Percentiles rank a stretch among this genome's conserved stretches.
Conservation (phyloP, 2,888 invertebrate species). For the Hypena proboscidalis region DNA sequence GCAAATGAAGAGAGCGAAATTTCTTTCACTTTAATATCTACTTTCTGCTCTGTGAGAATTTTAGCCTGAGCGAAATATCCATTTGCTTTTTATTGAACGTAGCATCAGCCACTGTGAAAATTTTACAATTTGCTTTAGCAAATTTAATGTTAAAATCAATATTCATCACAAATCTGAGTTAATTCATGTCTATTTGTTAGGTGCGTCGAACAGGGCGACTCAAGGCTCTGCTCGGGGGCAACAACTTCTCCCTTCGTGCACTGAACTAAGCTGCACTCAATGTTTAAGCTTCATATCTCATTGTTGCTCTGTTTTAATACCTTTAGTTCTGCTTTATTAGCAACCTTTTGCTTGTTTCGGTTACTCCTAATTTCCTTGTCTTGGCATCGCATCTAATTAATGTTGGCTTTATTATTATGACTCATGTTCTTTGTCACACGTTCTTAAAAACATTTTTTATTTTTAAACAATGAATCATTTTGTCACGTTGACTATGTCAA, state of each 20-base stretch:
- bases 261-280: conserved; percentile 67
- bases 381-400: neutral
- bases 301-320: conserved; percentile 34
- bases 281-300: conserved; percentile 54
- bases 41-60: neutral
- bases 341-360: neutral
- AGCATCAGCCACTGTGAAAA: neutral
- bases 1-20: neutral
- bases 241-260: conserved; percentile 73
- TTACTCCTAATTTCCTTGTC: too few relatives aligned
- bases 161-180: conserved; percentile 25
- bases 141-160: conserved; percentile 11
- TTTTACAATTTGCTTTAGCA: neutral
- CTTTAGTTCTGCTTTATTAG: conserved; percentile 7
- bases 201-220: conserved; percentile 53
- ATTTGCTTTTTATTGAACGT: too few relatives aligned
- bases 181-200: conserved; percentile 44
- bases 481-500: neutral
- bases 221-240: conserved; percentile 68
- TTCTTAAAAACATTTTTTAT: too few relatives aligned
- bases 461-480: too few relatives aligned
- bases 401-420: too few relatives aligned
- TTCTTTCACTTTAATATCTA: neutral
- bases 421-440: too few relatives aligned
- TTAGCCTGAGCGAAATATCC: neutral